phyloP scores from a whole-genome alignment of 2,113 vertebrate species.

The Erinaceus europaeus region DNA sequence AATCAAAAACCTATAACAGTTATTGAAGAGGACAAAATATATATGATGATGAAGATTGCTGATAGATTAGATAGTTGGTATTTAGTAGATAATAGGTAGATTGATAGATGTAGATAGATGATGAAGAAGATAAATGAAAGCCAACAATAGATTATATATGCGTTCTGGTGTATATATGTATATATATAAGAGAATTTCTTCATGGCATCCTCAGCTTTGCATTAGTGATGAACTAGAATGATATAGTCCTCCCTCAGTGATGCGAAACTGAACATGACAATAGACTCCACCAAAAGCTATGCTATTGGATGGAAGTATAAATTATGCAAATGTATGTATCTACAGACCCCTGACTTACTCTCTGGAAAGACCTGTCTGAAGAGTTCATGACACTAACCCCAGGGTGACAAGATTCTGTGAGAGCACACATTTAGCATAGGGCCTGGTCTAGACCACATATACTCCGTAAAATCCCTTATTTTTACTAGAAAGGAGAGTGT shows the following conservation, averaged over 20 bases:
- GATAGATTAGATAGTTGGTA: no score
- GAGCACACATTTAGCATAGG: no score
- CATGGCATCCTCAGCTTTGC: not conserved
- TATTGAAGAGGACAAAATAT: not conserved
- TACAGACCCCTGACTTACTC: no score
- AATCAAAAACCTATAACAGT: not conserved
- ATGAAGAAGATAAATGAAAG: no score
- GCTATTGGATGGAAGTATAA: not conserved
- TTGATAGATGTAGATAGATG: not conserved
- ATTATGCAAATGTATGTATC: not conserved
- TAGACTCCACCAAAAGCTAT: not conserved
- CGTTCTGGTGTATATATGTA: rapidly evolving
- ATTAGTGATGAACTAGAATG: not conserved
- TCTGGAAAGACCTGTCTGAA: no score
- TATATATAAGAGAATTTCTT: rapidly evolving
- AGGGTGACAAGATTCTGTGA: no score
- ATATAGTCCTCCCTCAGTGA: not conserved
- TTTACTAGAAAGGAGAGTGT: not conserved
- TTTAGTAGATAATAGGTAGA: not conserved
- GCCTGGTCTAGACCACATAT: no score
- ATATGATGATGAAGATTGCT: no score
- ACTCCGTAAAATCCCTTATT: no score
- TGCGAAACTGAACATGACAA: not conserved
- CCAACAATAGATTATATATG: not conserved
- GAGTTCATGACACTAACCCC: no score